A percentile compares a stretch with the other conserved stretches of the same genome.
These are phyloP conservation scores for Paracentrotus lividus DNA, from an alignment of 53 echinoderm and acorn worm species.

Conservation along the genomic window DNA sequence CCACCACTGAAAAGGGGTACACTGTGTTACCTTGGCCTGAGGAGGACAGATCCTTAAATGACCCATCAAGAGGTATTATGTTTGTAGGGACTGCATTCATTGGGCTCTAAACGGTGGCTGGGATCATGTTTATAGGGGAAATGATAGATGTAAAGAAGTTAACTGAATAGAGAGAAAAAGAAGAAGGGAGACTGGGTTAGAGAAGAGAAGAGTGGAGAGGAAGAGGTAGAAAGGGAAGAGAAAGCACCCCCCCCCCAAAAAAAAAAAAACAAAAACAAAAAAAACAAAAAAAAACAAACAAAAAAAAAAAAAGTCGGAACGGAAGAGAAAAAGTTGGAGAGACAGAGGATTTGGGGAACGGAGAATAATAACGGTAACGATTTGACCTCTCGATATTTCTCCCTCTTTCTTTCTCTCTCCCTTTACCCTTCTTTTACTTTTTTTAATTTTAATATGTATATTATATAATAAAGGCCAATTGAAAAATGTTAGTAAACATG, in stretches of 20 bases:
- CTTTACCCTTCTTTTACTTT: too few species aligned
- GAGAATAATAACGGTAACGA: too few species aligned
- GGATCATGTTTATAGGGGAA: neutral
- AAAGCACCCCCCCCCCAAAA: neutral
- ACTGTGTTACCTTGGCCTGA: slow-evolving; percentile 6
- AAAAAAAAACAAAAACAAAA: neutral
- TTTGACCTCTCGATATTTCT: too few species aligned
- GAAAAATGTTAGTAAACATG: too few species aligned
- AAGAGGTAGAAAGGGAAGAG: neutral
- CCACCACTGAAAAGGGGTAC: neutral
- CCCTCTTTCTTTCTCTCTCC: too few species aligned
- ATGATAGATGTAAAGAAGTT: neutral
- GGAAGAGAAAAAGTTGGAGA: neutral
- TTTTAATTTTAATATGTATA: too few species aligned
- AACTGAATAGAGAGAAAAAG: neutral
- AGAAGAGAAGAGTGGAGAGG: neutral
- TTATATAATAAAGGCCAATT: too few species aligned
- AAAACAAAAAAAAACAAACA: neutral
- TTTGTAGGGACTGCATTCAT: neutral
- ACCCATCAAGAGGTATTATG: neutral
- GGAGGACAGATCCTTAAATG: slow-evolving; percentile 11
- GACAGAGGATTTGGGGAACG: neutral
- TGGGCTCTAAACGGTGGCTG: neutral
- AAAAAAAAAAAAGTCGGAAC: neutral
- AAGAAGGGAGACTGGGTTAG: neutral